Percentiles rank a stretch among this genome's conserved stretches.
These are phyloP conservation scores for Hemiscyllium ocellatum DNA, from an alignment of 2,113 vertebrate genomes.

Conservation along the genomic window DNA sequence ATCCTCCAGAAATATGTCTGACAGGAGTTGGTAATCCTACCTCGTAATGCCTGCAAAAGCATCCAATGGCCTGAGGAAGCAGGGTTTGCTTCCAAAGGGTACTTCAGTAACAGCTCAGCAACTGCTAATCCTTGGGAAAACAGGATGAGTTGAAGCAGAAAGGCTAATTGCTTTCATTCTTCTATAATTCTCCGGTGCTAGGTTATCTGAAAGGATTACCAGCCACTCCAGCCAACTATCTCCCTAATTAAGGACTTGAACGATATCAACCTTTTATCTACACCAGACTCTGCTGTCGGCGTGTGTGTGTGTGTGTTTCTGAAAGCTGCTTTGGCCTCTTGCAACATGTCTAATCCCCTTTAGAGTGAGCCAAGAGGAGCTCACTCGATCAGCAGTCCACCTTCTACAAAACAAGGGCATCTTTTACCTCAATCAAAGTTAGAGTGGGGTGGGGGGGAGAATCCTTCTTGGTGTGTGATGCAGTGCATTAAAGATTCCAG, in stretches of 20 bases:
- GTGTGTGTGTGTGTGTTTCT: not conserved
- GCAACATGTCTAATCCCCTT: too few species aligned
- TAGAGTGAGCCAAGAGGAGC: not conserved
- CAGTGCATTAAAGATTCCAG: not conserved
- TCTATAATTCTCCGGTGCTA: not conserved
- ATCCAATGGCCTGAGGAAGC: not conserved
- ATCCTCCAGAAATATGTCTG: not conserved
- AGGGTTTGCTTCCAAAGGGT: not conserved
- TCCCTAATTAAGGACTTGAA: slow-evolving; percentile 8
- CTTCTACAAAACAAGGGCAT: not conserved
- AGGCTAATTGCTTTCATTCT: slow-evolving; percentile 9
- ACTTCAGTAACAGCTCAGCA: not conserved
- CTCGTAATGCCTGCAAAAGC: not conserved
- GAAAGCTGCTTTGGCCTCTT: not conserved
- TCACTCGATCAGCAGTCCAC: not conserved
- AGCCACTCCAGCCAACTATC: not conserved
- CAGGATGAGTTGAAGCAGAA: not conserved
- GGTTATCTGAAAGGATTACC: slow-evolving; percentile 2
- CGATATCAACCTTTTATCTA: not conserved
- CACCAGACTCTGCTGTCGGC: not conserved
- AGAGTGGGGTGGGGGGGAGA: too few species aligned
- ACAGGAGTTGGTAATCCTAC: not conserved
- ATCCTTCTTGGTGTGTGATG: not conserved
- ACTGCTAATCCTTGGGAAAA: not conserved
- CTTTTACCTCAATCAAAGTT: too few species aligned